Conservation (phyloP, 2,113 vertebrate genomes). For the Romanogobio albipinnatus region DNA sequence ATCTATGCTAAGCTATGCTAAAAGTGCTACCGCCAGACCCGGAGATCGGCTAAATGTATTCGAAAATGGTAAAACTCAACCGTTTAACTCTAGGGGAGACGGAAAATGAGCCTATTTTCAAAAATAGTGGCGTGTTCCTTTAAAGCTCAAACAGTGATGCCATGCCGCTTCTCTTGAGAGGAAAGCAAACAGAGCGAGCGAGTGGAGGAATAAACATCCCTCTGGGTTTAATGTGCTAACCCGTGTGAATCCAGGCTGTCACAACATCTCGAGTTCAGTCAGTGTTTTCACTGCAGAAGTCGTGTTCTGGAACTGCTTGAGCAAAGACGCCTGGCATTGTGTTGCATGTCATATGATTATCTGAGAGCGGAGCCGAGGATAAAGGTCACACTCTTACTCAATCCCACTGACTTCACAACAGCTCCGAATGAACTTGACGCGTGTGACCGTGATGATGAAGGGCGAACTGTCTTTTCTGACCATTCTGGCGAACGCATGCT, state of each 20-base stretch:
- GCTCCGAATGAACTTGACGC: background rate
- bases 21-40: no score
- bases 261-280: background rate
- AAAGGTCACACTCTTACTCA: slow-evolving; percentile 23
- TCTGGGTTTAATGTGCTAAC: background rate
- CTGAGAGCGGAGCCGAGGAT: background rate
- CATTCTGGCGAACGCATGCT: background rate
- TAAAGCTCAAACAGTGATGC: background rate
- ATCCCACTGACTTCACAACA: background rate
- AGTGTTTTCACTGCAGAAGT: background rate
- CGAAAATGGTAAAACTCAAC: no score
- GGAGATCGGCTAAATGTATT: no score
- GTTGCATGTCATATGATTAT: background rate
- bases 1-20: no score
- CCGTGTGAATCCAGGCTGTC: background rate
- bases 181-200: background rate
- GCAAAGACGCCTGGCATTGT: slow-evolving; percentile 1
- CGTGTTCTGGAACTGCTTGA: background rate
- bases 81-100: no score
- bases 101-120: no score
- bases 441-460: background rate
- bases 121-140: no score
- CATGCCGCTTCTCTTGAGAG: background rate
- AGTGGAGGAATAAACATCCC: background rate
- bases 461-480: background rate